phyloP scores from a whole-genome alignment of 2,797 vertebrate genomes.

The Spea hammondii region DNA sequence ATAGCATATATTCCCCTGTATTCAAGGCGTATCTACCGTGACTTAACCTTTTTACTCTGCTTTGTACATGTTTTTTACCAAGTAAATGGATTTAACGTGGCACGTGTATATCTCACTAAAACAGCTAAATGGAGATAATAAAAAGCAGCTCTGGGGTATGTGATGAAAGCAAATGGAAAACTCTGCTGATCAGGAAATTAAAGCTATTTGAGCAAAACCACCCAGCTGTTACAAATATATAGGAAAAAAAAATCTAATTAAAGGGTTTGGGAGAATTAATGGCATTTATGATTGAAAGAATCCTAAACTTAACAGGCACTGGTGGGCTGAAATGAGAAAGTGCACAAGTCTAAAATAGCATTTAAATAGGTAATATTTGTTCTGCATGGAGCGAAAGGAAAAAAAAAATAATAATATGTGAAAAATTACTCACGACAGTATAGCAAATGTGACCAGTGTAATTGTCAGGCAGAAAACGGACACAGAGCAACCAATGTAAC shows the following conservation, averaged over 20 bases:
- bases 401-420: slow-evolving; percentile 36
- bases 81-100: slow-evolving; percentile 1
- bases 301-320: slow-evolving; percentile 31
- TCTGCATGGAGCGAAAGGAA: slow-evolving; percentile 31
- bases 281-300: slow-evolving; percentile 55
- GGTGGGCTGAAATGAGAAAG: slow-evolving; percentile 28
- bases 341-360: slow-evolving; percentile 26
- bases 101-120: slow-evolving; percentile 22
- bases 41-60: slow-evolving; percentile 1
- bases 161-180: slow-evolving; percentile 42
- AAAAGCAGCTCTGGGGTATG: slow-evolving; percentile 27
- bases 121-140: slow-evolving; percentile 22
- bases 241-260: slow-evolving; percentile 49
- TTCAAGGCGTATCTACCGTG: not conserved
- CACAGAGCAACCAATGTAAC: slow-evolving; percentile 90
- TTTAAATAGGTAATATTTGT: slow-evolving; percentile 7
- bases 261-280: slow-evolving; percentile 56
- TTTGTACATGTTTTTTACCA: slow-evolving; percentile 1
- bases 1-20: not conserved
- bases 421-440: slow-evolving; percentile 88
- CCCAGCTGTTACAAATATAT: slow-evolving; percentile 52
- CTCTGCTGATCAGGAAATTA: slow-evolving; percentile 50
- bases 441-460: slow-evolving; percentile 90
- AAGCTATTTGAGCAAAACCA: slow-evolving; percentile 54
- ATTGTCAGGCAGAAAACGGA: slow-evolving; percentile 89